Base-by-base conservation (phyloP, 2,888 invertebrate genomes). In the Erebia palarica region DNA sequence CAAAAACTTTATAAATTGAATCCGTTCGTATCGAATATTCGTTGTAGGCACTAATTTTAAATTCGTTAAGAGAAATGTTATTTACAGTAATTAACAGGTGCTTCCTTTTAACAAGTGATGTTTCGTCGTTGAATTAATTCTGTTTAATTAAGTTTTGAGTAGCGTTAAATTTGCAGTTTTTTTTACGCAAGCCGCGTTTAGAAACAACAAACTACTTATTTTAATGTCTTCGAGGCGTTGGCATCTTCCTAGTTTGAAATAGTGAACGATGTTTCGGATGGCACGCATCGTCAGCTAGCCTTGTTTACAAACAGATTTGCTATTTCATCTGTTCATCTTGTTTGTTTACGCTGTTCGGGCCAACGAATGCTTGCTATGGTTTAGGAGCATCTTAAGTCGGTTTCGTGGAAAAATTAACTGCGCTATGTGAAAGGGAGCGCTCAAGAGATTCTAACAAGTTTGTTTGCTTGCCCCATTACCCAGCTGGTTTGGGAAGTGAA, bases 401-500 rank as follows among this genome's bases (percentile, higher is more conserved):
- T 81, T 89, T 87, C 86, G 81, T 76, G 80, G 88, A 86, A 85
- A 83, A 87, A 90, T 89, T 89, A 87, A 89, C 86, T 86, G 73
- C 68, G 67, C 74, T 75, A 79, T 87, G 89, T 85, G 86, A 90
- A 70, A 90, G 80, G 82, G 80, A 85, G 80, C 84, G 83, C 80
- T 84, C 80, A 81, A 83, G 87, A 82, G 87, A 83, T 86, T 86
- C 85, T 86, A 84, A 84, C 82, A 80, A 84, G 83, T 81, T 77
- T 91, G 85, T 91, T 91, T 91, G 88, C 84, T 81, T 81, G 86
- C 84, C 87, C 81, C 86, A 90, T 91, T 89, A 91, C 84, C 77
- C 86, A 86, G 88, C 87, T 87, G 86, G 89, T 89, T 91, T 88
- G 87, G 90, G 88, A 91, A 89, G 90, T 91, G 88, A 91, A 92